Base-by-base conservation (phyloP, 1,140 invertebrate genomes). In the Drosophila carrolli region DNA sequence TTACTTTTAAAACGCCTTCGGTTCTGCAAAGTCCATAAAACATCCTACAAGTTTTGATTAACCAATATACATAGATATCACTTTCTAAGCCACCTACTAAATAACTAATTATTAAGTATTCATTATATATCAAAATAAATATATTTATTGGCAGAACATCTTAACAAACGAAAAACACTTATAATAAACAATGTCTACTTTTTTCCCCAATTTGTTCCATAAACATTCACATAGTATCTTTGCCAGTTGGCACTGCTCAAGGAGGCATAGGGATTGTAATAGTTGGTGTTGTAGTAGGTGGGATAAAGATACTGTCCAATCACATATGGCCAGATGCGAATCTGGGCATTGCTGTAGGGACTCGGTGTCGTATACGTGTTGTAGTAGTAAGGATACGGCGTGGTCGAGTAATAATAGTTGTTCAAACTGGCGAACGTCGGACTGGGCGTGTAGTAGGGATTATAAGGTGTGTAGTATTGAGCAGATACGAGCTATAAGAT, bases 241-340 rank as follows among this genome's bases (percentile, higher is more conserved):
- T 72, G 84, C 84, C 84, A 89, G 51, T 88, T 88, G 27, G 73
- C 44, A 6, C 66, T 81, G 35, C 62, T 68, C 1, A 70, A 23
- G 9, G 84, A 71, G 61, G 84, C 84, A 46, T 89, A 89, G 0
- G 84, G 84, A 81, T 89, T 90, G 10, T 75, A 58, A 5, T 60
- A 47, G 46, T 89, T 84, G 27, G 51, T 84, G 23, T 89, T 89
- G 38, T 89, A 81, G 40, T 89, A 89, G 0, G 62, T 59, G 4
- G 84, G 84, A 78, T 89, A 89, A n/a, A 89, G 41, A 62, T 91
- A 91, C 41, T 91, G 88, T 0, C 88, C 88, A 7, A 91, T 88
- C 7, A 91, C 88, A 81, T 88, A 91, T 6, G 88, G 88, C 88
- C 80, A 88, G 27, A 91, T 91, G 7, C 88, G 74, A 53, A 91